Base-by-base conservation (phyloP, 2,888 invertebrate genomes). In the Laothoe populi region DNA sequence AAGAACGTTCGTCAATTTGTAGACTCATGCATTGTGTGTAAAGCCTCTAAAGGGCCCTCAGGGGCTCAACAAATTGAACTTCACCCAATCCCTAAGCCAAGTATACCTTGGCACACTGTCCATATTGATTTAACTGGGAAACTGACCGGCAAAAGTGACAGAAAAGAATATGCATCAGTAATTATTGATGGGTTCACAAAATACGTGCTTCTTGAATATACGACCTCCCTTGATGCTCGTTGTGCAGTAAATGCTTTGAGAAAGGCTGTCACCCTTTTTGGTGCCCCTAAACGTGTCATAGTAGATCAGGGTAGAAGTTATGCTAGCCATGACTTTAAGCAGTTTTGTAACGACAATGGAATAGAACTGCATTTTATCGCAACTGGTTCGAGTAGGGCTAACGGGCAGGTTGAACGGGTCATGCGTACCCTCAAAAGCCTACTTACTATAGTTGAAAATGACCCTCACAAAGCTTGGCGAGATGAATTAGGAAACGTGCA, bases 51-150 rank as follows among this genome's bases (percentile, higher is more conserved):
- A 57, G 68, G 67, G 0, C 40, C 48, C 0, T 71, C 74, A 0
- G 74, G 72, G 3, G 70, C 68, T 8, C 63, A 66, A 11, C 70
- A 60, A 7, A 64, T 68, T 0, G 46, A 26, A 7, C 57, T 75
- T 0, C 74, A 76, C 23, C 67, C 73, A 0, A 76, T 75, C 1
- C 72, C 63, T 0, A 68, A 65, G 44, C n/a, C 57, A 0, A 0
- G 66, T 1, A 42, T 49, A 0, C 70, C 76, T 0, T 77, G 72
- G 74, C 73, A 78, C 19, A 77, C 77, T 0, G 49, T 79, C 2
- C 74, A 77, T 40, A 64, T 76, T 3, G 76, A 78, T 24, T 16
- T 72, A 0, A 69, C 70, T 0, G 78, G 75, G 0, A 74, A 74
- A 31, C 62, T 78, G 0, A 75, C 73, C 23, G 75, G 73, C 0